phyloP scores from a whole-genome alignment of 2,797 vertebrate genomes.

The Denticeps clupeoides region DNA sequence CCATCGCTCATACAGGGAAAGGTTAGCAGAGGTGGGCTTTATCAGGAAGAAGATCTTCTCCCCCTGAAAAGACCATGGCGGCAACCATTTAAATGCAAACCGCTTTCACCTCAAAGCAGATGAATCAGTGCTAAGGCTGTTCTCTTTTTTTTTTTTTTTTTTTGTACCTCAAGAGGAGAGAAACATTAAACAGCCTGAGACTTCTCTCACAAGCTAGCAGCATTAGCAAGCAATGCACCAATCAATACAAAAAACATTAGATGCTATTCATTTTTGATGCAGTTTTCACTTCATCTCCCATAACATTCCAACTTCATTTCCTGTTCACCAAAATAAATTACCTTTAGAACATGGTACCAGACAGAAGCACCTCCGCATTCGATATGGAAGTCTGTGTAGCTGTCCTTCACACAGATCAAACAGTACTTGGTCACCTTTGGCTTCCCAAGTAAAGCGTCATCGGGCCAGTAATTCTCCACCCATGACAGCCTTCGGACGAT shows the following conservation, averaged over 20 bases:
- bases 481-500: conserved; percentile 89
- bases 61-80: conserved; percentile 60
- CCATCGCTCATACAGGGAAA: conserved; percentile 95
- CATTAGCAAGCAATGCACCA: no score
- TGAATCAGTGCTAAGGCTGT: no score
- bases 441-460: conserved; percentile 86
- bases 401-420: conserved; percentile 96
- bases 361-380: conserved; percentile 89
- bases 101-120: no score
- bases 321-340: conserved; percentile 38
- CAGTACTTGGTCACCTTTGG: conserved; percentile 97
- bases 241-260: no score
- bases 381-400: conserved; percentile 96
- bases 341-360: conserved; percentile 95
- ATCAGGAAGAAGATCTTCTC: conserved; percentile 99
- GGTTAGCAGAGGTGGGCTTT: conserved; percentile 91
- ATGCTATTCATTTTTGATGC: no score
- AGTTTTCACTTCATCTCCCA: no score
- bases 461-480: conserved; percentile 96
- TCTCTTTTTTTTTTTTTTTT: no score
- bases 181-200: no score
- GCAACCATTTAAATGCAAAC: no score
- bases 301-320: no score
- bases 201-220: no score
- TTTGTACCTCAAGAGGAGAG: no score